These are phyloP conservation scores for Calameuta pallipes DNA, from an alignment of 2,888 invertebrate genomes.

Conservation along the genomic window DNA sequence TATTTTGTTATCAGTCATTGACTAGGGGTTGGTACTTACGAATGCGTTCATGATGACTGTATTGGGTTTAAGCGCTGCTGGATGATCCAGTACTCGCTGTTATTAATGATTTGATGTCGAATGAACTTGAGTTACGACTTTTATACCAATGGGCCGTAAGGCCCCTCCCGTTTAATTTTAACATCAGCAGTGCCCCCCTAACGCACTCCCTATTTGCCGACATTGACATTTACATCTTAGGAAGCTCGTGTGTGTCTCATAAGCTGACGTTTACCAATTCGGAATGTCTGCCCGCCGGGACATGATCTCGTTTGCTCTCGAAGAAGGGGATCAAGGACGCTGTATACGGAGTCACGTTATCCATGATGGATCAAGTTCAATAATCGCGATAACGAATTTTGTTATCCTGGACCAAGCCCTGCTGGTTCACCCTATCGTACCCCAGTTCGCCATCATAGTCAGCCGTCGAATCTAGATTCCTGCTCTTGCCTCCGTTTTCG, in stretches of 20 bases:
- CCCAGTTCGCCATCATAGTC: too few relatives aligned
- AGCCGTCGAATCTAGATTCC: too few relatives aligned
- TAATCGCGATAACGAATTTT: too few relatives aligned
- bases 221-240: constrained; percentile 20
- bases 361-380: too few relatives aligned
- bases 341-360: too few relatives aligned
- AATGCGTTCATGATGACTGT: constrained; percentile 18
- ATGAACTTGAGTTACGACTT: constrained; percentile 12
- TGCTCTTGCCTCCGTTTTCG: too few relatives aligned
- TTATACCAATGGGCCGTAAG: constrained; percentile 12
- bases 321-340: too few relatives aligned
- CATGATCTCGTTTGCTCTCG: too few relatives aligned
- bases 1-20: background rate
- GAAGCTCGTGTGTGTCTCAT: constrained; percentile 14
- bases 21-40: constrained; percentile 11
- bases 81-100: constrained; percentile 23
- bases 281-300: too few relatives aligned
- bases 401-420: too few relatives aligned
- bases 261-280: too few relatives aligned
- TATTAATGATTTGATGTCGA: constrained; percentile 13
- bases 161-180: constrained; percentile 11
- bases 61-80: constrained; percentile 19
- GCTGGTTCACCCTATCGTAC: too few relatives aligned
- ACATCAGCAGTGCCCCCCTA: background rate
- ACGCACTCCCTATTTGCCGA: constrained; percentile 13